phyloP scores from a whole-genome alignment of 2,113 vertebrate species.

The Pseudonaja textilis region DNA sequence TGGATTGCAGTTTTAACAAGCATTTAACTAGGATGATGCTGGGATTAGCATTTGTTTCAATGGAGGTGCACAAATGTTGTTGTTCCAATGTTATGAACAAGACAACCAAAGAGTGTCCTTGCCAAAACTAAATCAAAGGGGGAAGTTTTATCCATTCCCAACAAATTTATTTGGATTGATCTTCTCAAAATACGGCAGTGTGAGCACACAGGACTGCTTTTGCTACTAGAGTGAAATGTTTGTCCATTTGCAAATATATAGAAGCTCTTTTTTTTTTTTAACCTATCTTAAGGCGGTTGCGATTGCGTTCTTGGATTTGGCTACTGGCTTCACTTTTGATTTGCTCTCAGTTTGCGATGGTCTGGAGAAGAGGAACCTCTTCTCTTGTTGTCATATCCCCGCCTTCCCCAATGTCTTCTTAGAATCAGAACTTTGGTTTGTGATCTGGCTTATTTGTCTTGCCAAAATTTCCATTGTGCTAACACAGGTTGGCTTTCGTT shows the following conservation, averaged over 20 bases:
- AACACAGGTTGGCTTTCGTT: background rate
- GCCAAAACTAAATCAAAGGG: slow-evolving; percentile 11
- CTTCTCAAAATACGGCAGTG: slow-evolving; percentile 4
- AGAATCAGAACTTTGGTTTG: rapidly evolving
- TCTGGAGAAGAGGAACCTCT: background rate
- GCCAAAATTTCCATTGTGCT: background rate
- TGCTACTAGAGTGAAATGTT: slow-evolving; percentile 56
- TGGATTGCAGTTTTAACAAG: slow-evolving; percentile 46
- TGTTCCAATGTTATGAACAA: slow-evolving; percentile 20
- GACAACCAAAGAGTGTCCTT: slow-evolving; percentile 14
- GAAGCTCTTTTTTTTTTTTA: background rate
- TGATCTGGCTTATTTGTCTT: background rate
- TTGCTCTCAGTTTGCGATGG: background rate
- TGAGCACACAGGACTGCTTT: slow-evolving; percentile 68
- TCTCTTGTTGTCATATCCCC: slow-evolving; percentile 6
- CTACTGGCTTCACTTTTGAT: slow-evolving; percentile 27
- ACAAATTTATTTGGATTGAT: slow-evolving; percentile 12
- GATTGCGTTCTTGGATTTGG: slow-evolving; percentile 1
- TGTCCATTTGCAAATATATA: slow-evolving; percentile 30
- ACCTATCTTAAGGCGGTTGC: background rate
- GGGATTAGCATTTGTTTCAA: slow-evolving; percentile 20
- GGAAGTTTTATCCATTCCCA: background rate
- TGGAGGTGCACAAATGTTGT: slow-evolving; percentile 12
- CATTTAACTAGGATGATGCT: slow-evolving; percentile 72
- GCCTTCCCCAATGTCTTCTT: background rate